A percentile compares a stretch with the other conserved stretches of the same genome.
phyloP scores from a whole-genome alignment of 2,113 vertebrate species.

The Pelobates fuscus region DNA sequence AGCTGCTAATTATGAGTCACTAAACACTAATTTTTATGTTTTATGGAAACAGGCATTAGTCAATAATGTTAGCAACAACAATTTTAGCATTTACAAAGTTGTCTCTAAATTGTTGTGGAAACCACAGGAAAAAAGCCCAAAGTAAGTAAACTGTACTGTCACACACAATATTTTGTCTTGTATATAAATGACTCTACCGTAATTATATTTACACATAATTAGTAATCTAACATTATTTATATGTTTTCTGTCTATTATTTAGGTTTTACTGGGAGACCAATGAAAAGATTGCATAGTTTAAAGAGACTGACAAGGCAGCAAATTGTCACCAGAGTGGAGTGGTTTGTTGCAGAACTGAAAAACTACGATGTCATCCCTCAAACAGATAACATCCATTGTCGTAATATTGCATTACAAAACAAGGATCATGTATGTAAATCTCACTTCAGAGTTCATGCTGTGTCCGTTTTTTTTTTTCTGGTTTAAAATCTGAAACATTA shows the following conservation, averaged over 20 bases:
- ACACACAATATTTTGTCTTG: not conserved
- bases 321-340: conserved; percentile 43
- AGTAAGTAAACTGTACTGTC: too few species aligned
- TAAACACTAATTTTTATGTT: too few species aligned
- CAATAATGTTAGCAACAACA: too few species aligned
- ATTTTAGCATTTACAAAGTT: too few species aligned
- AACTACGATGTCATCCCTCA: conserved; percentile 43
- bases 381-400: conserved; percentile 35
- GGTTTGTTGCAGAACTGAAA: conserved; percentile 51
- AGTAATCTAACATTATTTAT: not conserved
- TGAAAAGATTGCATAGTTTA: conserved; percentile 51
- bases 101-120: too few species aligned
- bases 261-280: conserved; percentile 49
- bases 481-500: not conserved
- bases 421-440: conserved; percentile 33
- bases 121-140: too few species aligned
- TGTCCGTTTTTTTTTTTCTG: not conserved
- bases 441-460: too few species aligned
- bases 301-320: conserved; percentile 44
- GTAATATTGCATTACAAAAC: conserved; percentile 32
- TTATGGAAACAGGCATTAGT: too few species aligned
- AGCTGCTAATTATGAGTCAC: too few species aligned
- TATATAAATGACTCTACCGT: not conserved
- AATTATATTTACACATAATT: not conserved
- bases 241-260: conserved; percentile 27